A percentile compares a stretch with the other conserved stretches of the same genome.
phyloP scores from a whole-genome alignment of 2,797 vertebrate species.

The Otus scops region DNA sequence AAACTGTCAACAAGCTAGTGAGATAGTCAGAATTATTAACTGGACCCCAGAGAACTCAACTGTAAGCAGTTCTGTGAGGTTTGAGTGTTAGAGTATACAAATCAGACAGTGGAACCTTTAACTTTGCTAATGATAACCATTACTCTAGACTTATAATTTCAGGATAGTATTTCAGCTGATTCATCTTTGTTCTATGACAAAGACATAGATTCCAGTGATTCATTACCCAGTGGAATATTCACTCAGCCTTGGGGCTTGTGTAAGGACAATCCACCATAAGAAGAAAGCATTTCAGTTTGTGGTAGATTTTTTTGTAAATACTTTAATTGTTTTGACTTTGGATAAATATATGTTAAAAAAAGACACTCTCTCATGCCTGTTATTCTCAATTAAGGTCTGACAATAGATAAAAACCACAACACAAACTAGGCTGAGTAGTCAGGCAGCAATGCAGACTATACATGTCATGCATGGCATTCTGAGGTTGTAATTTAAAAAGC shows the following conservation, averaged over 20 bases:
- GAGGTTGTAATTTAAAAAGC: neutral
- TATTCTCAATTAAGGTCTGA: neutral
- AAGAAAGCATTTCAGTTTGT: neutral
- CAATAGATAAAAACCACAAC: neutral
- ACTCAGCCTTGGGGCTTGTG: neutral
- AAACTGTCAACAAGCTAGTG: neutral
- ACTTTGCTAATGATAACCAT: slow-evolving; percentile 31
- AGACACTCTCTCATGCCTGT: neutral
- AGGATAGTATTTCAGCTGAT: slow-evolving; percentile 28
- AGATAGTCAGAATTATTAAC: slow-evolving; percentile 31
- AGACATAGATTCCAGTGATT: slow-evolving; percentile 15
- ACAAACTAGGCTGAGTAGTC: neutral
- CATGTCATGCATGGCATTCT: neutral
- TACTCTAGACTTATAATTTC: neutral
- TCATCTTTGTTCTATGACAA: slow-evolving; percentile 53
- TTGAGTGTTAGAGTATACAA: slow-evolving; percentile 26
- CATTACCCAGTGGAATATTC: slow-evolving; percentile 5
- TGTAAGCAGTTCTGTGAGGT: neutral
- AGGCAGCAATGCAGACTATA: neutral
- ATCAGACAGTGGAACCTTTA: slow-evolving; percentile 43
- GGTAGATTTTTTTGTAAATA: neutral
- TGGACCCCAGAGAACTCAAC: neutral
- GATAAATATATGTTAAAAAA: neutral
- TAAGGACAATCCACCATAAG: neutral
- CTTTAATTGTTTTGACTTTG: neutral